These are phyloP conservation scores for Onychostoma macrolepis DNA, from an alignment of 2,113 vertebrate species.

Conservation along the genomic window DNA sequence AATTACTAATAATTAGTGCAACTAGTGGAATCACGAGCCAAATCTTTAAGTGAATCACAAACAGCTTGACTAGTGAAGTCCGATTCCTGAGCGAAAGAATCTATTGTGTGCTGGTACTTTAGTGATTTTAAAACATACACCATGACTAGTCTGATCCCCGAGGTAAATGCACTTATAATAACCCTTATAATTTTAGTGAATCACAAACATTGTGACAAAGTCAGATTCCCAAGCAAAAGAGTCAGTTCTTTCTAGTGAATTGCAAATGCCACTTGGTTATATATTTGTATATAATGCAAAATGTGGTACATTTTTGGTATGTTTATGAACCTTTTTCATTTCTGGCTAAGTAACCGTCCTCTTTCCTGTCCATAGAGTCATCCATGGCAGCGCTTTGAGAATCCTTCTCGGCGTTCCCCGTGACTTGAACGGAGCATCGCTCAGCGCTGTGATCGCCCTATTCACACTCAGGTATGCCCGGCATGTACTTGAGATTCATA, in stretches of 20 bases:
- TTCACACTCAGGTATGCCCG: constrained; percentile 32
- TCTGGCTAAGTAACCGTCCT: neutral
- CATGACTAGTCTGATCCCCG: neutral
- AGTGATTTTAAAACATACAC: neutral
- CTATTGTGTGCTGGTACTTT: neutral
- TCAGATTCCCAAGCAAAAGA: neutral
- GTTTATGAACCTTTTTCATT: neutral
- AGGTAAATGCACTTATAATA: neutral
- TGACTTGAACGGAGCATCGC: neutral
- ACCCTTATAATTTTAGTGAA: neutral
- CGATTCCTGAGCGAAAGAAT: neutral
- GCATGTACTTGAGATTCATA: constrained; percentile 42
- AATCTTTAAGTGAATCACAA: neutral
- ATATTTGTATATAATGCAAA: neutral
- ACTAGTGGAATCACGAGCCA: neutral
- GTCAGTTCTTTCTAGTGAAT: neutral
- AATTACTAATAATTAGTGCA: too few relatives aligned
- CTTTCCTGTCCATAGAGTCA: neutral
- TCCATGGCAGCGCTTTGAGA: neutral
- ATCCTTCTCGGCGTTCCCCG: neutral
- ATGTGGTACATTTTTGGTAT: neutral
- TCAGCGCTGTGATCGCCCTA: neutral
- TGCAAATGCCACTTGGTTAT: neutral
- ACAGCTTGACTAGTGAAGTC: neutral
- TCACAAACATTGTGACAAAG: neutral